Evolutionary conservation across 2,113 vertebrate species (phyloP), one percentile per base, ranked within the genome.

Genomic region (Hippocampus guttulatus): DNA sequence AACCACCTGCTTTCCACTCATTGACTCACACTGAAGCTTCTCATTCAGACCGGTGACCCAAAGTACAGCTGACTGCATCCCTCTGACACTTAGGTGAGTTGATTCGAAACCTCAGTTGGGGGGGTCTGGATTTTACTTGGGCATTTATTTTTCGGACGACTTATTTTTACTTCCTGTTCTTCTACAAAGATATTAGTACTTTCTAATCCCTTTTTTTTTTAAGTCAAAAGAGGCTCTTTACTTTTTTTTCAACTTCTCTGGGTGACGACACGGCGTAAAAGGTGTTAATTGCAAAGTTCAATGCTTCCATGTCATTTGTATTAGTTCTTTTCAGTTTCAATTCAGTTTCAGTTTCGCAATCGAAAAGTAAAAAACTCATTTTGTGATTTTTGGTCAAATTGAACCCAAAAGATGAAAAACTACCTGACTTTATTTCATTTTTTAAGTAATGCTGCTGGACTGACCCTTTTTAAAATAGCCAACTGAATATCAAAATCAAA

Each of bases 1-100:
- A 68, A 2, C n/a, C 66, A 68, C 68, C 70, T 0, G 25, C 70
- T 67, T 63, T 63, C 65, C 75, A 77, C 10, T 82, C 20, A 68
- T 49, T 65, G n/a, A 47, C 23, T 65, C 41, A 16, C n/a, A 2
- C 43, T 47, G 41, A 47, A 65, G 41, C 63, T 47, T 43, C n/a
- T 47, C 40, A 3, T 8, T 8, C 63, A 45, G 40, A 45, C n/a
- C 40, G 9, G 14, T 23, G 40, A 64, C 40, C 38, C 41, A 45
- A 16, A 27, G 43, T 43, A 47, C 23, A 45, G n/a, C 14, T 1
- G 41, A 65, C 41, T 1, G 23, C 41, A 0, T 47, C 23, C 6
- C 43, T 3, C 58, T 6, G 15, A 47, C 40, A 23, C 10, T 43
- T 43, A 45, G 63, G 63, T 64, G 63, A 64, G 63, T 43, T 64